phyloP scores from a whole-genome alignment of 2,113 vertebrate species.

The Puntigrus tetrazona region DNA sequence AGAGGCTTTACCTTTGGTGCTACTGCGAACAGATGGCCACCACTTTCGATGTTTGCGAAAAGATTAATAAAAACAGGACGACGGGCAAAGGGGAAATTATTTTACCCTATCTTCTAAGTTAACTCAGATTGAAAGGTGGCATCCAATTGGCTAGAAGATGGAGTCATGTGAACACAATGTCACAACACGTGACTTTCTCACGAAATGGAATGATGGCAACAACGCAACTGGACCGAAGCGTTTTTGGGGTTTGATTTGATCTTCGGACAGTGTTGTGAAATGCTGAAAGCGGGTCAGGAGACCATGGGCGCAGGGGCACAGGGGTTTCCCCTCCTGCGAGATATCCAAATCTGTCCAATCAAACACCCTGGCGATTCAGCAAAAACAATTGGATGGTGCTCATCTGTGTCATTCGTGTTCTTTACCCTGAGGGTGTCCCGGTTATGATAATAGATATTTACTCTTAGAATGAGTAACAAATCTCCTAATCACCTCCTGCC shows the following conservation, averaged over 20 bases:
- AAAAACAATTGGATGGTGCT: constrained; percentile 62
- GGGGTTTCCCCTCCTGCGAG: constrained; percentile 31
- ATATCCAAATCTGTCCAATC: constrained; percentile 57
- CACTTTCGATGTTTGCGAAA: constrained; percentile 79
- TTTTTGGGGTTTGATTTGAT: constrained; percentile 64
- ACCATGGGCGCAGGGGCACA: constrained; percentile 10
- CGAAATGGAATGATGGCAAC: constrained; percentile 56
- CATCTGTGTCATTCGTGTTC: constrained; percentile 58
- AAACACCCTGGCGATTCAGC: constrained; percentile 68
- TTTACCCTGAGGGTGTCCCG: constrained; percentile 34
- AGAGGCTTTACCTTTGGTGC: constrained; percentile 67
- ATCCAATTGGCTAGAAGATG: constrained; percentile 78
- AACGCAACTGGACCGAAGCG: constrained; percentile 70
- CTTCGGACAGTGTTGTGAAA: constrained; percentile 60
- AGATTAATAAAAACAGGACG: constrained; percentile 74
- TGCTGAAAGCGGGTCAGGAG: constrained; percentile 26
- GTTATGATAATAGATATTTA: constrained; percentile 32
- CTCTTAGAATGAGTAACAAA: constrained; percentile 11
- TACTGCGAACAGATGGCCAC: constrained; percentile 79
- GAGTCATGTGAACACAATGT: constrained; percentile 72
- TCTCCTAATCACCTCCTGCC: not conserved
- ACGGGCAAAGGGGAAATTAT: constrained; percentile 75
- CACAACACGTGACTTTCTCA: constrained; percentile 79
- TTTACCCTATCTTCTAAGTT: constrained; percentile 70
- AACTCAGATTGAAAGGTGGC: constrained; percentile 70